phyloP scores from a whole-genome alignment of 2,888 invertebrate species.

The Acanthosepion lycidas region DNA sequence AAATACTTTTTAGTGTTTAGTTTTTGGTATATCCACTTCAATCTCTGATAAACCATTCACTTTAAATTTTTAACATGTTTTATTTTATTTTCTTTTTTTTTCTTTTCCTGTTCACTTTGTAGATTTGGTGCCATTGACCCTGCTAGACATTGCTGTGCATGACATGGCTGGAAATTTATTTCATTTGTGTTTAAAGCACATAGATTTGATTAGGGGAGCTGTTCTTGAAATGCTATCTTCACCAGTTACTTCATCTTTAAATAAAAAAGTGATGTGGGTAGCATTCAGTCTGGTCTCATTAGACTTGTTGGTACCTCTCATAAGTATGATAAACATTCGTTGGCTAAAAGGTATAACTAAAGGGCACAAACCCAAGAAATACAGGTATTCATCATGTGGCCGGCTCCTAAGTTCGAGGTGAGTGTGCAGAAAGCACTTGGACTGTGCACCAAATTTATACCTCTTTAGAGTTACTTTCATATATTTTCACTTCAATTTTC shows the following conservation, averaged over 20 bases:
- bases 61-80: neutral
- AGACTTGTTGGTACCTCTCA: neutral
- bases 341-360: slow-evolving; percentile 20
- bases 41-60: neutral
- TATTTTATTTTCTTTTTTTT: neutral
- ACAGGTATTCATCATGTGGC: slow-evolving; percentile 22
- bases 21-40: neutral
- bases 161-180: neutral
- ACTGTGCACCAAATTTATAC: neutral
- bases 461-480: neutral
- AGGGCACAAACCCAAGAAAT: neutral
- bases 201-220: slow-evolving; percentile 9
- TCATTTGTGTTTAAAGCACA: slow-evolving; percentile 12
- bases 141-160: neutral
- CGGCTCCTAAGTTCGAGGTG: neutral
- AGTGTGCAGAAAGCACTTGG: neutral
- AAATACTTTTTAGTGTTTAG: too few relatives aligned
- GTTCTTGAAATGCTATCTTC: neutral
- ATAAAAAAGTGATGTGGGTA: neutral
- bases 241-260: neutral
- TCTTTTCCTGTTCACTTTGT: neutral
- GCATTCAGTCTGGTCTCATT: neutral
- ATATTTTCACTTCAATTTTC: neutral
- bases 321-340: neutral
- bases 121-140: neutral